Percentiles rank a stretch among this genome's conserved stretches.
Conservation (phyloP, 2,113 vertebrate species). For the Phalacrocorax aristotelis region DNA sequence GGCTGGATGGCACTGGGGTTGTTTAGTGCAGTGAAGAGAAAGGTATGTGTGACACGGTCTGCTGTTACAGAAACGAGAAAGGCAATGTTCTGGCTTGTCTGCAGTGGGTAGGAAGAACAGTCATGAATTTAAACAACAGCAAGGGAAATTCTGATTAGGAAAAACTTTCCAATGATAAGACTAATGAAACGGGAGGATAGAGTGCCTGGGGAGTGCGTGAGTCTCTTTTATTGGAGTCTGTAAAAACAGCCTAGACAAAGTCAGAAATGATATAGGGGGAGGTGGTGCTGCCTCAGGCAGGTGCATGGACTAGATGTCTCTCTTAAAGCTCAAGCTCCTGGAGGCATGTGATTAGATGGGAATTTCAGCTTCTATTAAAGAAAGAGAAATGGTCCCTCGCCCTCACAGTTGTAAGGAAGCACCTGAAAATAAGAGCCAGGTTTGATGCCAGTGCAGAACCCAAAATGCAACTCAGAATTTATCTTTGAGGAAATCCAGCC, state of each 20-base stretch:
- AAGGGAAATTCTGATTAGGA: conserved; percentile 40
- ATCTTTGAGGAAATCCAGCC: background rate
- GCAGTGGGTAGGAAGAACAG: background rate
- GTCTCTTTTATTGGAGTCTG: conserved; percentile 68
- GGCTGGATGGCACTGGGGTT: background rate
- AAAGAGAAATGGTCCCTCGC: conserved; percentile 56
- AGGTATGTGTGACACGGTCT: background rate
- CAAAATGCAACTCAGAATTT: background rate
- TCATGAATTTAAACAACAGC: conserved; percentile 17
- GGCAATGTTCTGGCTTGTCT: background rate
- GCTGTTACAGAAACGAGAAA: background rate
- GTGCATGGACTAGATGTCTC: conserved; percentile 59
- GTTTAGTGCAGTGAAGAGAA: background rate
- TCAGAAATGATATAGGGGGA: conserved; percentile 68
- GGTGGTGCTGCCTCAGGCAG: conserved; percentile 58
- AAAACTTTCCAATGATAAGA: conserved; percentile 54
- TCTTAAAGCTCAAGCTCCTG: conserved; percentile 58
- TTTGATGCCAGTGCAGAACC: background rate
- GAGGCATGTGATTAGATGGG: conserved; percentile 63
- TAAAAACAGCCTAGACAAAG: conserved; percentile 69
- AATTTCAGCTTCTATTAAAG: conserved; percentile 62
- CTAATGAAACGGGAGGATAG: conserved; percentile 54
- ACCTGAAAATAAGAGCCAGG: background rate
- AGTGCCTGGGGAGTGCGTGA: conserved; percentile 48
- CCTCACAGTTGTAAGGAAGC: conserved; percentile 8